Base-by-base conservation (phyloP, 1,140 invertebrate genomes). In the Ostrea edulis region DNA sequence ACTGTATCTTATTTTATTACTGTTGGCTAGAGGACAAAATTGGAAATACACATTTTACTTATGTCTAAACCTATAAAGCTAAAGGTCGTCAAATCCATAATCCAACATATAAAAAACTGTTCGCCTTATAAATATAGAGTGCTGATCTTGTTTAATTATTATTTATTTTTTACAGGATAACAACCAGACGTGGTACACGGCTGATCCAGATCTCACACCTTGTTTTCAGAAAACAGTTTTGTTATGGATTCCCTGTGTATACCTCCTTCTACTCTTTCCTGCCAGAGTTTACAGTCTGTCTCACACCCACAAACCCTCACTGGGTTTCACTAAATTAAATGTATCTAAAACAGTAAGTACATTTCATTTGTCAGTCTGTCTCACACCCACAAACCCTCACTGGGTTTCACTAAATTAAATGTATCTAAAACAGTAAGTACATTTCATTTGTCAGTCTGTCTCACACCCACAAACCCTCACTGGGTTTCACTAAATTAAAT, bases 201-300 rank as follows among this genome's bases (percentile, higher is more conserved):
- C 89, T 29, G 87, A 92, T 82, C 93, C 93, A 58, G 93, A 94
- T 84, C 91, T 94, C 62, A 94, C 93, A 62, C 85, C 87, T 82
- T 94, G 94, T 88, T 94, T 94, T 85, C 92, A 94, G 85, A 92
- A 92, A 65, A 98, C 98, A 4, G 96, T 97, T 0, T 94, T 99
- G 55, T 95, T 98, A 82, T 98, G 98, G 97, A 94, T 96, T 68
- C 98, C 98, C 8, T 98, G 97, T 95, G 93, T 55, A 35, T 93
- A 91, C 82, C 89, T 94, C 35, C 52, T 91, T 35, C 55, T 93
- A 12, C n/a, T 92, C 2, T 82, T 89, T 8, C 93, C 93, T 0
- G 87, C 91, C 62, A 91, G 92, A 55, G 58, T 93, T 7, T 90
- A 85, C 51, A 87, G 62, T 22, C 89, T 94, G 44, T 87, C 84